Base-by-base conservation (phyloP, 2,113 vertebrate species). In the Microtus ochrogaster region DNA sequence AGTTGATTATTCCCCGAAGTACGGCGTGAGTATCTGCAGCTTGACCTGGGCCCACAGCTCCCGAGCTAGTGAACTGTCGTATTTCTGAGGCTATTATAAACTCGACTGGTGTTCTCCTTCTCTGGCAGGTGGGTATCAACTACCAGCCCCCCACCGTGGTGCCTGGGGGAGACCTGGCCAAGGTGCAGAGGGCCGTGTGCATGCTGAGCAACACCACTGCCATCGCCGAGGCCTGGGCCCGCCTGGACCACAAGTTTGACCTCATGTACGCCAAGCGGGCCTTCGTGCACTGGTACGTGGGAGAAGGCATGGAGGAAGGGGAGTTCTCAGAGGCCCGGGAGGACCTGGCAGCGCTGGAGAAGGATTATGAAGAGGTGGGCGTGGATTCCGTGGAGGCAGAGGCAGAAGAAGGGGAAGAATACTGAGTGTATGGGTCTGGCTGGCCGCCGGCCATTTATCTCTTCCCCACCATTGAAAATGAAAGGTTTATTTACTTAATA, bases 101-200 rank as follows among this genome's bases (percentile, higher is more conserved):
- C 6, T 26, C 55, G 2, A 73, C 36, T 55, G 19, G 0, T 52
- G 33, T 39, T 39, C 6, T 49, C 65, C 9, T 24, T 16, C 33
- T 73, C 66, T 58, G 47, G 47, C 68, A 88, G 85, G 85, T 88
- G 85, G 85, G 85, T 8, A 88, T 88, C 39, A 88, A 88, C 85
- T 88, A 88, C 85, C 85, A 88, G 66, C 85, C 85, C 24, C 85
- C 66, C 68, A 88, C 85, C 7, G 85, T 88, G 85, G 85, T 88
- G 36, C 85, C 85, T 26, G 85, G 85, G 47, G 85, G 85, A 44
- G 44, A 44, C 44, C 44, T 44, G 44, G 44, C 44, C 44, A 44
- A 44, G 44, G 44, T 44, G 44, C 44, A 44, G 44, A 44, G 44
- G 44, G 44, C 44, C 44, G 44, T 44, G 44, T 44, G 44, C 44